Evolutionary conservation across 2,888 invertebrate genomes (phyloP).

Genomic region (Blastobasis lacticolella): DNA sequence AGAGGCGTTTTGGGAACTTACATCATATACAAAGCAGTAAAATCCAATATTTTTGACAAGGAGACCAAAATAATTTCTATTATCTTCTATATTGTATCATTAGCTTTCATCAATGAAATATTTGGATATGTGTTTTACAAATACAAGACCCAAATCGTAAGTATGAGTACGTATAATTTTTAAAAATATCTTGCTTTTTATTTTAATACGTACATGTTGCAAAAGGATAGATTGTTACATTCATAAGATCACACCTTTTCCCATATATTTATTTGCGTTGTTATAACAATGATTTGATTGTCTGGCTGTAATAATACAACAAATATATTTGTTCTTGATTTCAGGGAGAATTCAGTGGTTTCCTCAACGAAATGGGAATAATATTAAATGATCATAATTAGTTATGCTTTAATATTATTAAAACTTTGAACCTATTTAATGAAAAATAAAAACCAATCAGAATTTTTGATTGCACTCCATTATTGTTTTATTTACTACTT

Average conservation of each 20-base stretch:
- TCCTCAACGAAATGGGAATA: conserved; percentile 29
- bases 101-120: conserved; percentile 60
- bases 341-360: conserved; percentile 32
- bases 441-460: too few relatives aligned
- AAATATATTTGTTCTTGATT: conserved; percentile 9
- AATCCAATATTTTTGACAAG: conserved; percentile 48
- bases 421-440: too few relatives aligned
- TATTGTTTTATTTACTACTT: too few relatives aligned
- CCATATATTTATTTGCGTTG: too few relatives aligned
- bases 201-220: too few relatives aligned
- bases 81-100: conserved; percentile 54
- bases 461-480: too few relatives aligned
- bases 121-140: conserved; percentile 50
- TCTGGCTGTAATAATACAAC: too few relatives aligned
- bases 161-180: conserved; percentile 19
- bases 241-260: too few relatives aligned
- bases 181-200: not conserved
- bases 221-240: too few relatives aligned
- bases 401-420: not conserved
- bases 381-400: conserved; percentile 13
- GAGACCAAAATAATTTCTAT: conserved; percentile 51
- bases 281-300: too few relatives aligned
- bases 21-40: conserved; percentile 51
- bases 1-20: conserved; percentile 71
- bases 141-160: conserved; percentile 50